Evolutionary conservation across 2,888 invertebrate genomes (phyloP), one percentile per base, ranked within the genome.

Genomic region (Hypsopygia costalis): DNA sequence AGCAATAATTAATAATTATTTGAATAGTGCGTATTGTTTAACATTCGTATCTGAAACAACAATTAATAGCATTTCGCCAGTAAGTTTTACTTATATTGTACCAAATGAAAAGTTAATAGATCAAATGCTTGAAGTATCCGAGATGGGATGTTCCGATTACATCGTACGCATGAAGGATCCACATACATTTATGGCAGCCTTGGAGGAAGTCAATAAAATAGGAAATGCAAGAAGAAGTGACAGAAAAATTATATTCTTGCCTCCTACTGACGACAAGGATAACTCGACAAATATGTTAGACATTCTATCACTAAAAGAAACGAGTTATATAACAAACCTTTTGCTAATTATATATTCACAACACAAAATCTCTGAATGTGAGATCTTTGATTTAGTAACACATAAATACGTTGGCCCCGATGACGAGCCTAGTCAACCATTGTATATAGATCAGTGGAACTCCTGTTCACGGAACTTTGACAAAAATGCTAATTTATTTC

Each of bases 91-190:
- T 9, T 59, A 58, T 37, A 57, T 83, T 11, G 41, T 47, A 22
- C 62, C 63, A 2, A 62, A 68, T 42, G 51, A 55, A 1, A 58
- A 51, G 41, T 48, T 83, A 0, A 47, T 58, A 6, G 37, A 62
- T 6, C 62, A 69, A 34, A 52, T 86, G 46, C 41, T 81, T 0
- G 47, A 64, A 12, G 69, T 74, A 1, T 80, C 82, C 1, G 88
- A 89, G 64, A 73, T 68, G 31, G 89, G 88, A 7, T 90, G 90
- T 58, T 85, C 86, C 7, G 89, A 86, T 62, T 89, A 85, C 41
- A 62, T 89, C 3, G 69, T 90, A 6, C 62, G 62, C 47, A 63
- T 81, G 63, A 46, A 52, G 37, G 54, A 87, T 34, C 81, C 90
- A 0, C 35, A 55, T 34, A 44, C 46, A 6, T 87, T 90, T 45